phyloP scores from a whole-genome alignment of 1,140 invertebrate genomes.

The Pseudomyrmex pallidus region DNA sequence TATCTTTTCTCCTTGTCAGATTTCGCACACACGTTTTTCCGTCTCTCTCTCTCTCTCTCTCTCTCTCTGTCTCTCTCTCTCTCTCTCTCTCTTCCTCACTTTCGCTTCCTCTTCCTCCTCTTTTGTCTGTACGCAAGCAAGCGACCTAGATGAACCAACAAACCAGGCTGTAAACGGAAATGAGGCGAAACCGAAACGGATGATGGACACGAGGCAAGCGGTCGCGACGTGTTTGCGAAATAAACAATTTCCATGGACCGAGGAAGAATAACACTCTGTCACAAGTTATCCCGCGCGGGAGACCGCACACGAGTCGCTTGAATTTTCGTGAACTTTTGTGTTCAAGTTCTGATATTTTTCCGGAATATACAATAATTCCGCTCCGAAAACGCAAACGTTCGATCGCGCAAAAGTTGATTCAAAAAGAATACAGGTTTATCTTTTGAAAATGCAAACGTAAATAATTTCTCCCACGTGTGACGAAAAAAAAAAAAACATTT shows the following conservation, averaged over 20 bases:
- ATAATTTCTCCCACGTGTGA: no score
- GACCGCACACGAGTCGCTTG: conserved; percentile 1
- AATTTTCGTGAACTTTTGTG: conserved; percentile 10
- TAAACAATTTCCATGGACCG: conserved; percentile 73
- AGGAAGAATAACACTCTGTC: conserved; percentile 66
- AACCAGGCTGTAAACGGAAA: conserved; percentile 61
- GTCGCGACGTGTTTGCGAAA: conserved; percentile 73
- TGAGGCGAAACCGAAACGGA: conserved; percentile 62
- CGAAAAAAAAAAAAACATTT: no score
- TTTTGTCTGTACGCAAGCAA: conserved; percentile 7
- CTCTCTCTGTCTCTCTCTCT: neutral
- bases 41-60: neutral
- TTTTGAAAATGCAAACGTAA: no score
- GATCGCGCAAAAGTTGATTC: no score
- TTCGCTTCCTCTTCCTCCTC: neutral
- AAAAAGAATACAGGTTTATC: no score
- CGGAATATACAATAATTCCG: conserved; percentile 5
- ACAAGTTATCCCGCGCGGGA: conserved; percentile 3
- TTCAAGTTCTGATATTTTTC: neutral
- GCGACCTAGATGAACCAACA: conserved; percentile 63
- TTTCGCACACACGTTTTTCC: conserved; percentile 14
- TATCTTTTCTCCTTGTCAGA: conserved; percentile 46
- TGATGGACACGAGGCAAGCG: conserved; percentile 69
- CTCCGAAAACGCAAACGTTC: neutral
- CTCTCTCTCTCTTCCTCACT: neutral